Conservation (phyloP, 2,113 vertebrate species). For the Gadus macrocephalus region DNA sequence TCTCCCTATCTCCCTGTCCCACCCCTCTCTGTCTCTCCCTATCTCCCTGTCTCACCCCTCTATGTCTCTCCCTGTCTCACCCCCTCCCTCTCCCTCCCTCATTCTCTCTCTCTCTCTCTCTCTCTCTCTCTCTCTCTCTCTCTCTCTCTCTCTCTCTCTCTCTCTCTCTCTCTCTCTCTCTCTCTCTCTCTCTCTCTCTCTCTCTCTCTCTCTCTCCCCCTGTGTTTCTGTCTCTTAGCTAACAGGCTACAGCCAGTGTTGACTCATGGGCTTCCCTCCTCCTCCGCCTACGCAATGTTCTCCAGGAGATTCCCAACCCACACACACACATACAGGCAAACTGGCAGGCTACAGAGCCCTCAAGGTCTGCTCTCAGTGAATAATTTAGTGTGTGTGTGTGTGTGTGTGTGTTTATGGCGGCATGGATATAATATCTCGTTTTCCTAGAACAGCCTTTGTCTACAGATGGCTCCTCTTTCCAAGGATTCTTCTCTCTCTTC, state of each 20-base stretch:
- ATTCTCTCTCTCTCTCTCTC: neutral
- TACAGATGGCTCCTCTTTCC: neutral
- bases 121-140: neutral
- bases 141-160: neutral
- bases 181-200: neutral
- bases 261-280: slow-evolving; percentile 59
- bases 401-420: neutral
- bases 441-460: too few relatives aligned
- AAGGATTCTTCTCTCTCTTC: neutral
- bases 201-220: neutral
- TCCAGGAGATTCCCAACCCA: slow-evolving; percentile 57
- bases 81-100: neutral
- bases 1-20: neutral
- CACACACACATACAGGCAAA: slow-evolving; percentile 20
- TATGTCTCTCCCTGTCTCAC: slow-evolving; percentile 3
- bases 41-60: neutral
- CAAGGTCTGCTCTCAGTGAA: slow-evolving; percentile 57
- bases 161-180: neutral
- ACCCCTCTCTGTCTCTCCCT: neutral
- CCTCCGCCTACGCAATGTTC: slow-evolving; percentile 40
- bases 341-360: slow-evolving; percentile 42
- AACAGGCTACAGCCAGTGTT: slow-evolving; percentile 22
- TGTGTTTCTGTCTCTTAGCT: neutral
- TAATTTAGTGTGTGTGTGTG: slow-evolving; percentile 53
- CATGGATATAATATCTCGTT: neutral